Percentiles rank a stretch among this genome's conserved stretches.
phyloP scores from a whole-genome alignment of 2,113 vertebrate species.

The Sinosuthora webbiana region DNA sequence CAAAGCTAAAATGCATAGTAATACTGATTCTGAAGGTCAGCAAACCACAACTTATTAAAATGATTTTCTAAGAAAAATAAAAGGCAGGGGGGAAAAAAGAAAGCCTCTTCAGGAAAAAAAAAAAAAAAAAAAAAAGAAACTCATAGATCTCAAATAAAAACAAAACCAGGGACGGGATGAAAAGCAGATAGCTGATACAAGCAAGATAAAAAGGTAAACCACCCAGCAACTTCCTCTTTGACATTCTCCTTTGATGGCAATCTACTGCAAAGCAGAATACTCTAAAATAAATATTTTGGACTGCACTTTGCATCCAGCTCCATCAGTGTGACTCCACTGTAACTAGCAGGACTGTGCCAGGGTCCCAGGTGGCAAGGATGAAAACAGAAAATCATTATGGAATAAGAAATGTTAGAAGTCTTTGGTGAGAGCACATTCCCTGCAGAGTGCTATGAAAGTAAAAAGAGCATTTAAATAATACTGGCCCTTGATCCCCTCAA shows the following conservation, averaged over 20 bases:
- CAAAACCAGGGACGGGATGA: background rate
- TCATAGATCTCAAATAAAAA: background rate
- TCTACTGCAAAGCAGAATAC: conserved; percentile 5
- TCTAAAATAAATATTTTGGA: conserved; percentile 55
- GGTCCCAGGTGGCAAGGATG: conserved; percentile 26
- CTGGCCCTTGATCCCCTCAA: conserved; percentile 41
- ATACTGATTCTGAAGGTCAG: conserved; percentile 41
- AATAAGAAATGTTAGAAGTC: background rate
- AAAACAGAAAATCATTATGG: conserved; percentile 35
- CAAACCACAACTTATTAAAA: conserved; percentile 43
- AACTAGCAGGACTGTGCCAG: background rate
- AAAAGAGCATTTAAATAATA: conserved; percentile 48
- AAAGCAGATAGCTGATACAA: background rate
- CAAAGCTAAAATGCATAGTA: conserved; percentile 38
- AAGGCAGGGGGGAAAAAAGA: background rate
- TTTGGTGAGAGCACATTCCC: conserved; percentile 6
- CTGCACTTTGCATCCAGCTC: conserved; percentile 1
- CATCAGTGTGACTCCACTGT: background rate
- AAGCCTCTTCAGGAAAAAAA: background rate
- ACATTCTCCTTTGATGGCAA: background rate
- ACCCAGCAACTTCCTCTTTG: background rate
- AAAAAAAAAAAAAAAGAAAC: background rate
- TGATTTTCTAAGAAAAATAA: conserved; percentile 45
- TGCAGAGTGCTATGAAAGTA: background rate
- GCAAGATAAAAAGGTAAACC: conserved; percentile 4